phyloP scores from a whole-genome alignment of 2,888 invertebrate genomes.

The Rhorus exstirpatorius region DNA sequence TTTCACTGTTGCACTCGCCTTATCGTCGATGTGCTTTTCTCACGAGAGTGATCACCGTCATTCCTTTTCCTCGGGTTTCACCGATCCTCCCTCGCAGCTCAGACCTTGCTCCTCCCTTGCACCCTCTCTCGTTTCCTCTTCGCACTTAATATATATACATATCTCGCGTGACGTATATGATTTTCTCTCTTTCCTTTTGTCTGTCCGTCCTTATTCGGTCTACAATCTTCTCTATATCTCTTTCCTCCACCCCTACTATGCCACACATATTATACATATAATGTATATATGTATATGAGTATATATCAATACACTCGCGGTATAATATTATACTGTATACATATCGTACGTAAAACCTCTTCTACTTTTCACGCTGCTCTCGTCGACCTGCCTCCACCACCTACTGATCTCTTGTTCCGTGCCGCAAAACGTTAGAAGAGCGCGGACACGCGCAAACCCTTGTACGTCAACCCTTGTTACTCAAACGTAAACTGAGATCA shows the following conservation, averaged over 20 bases:
- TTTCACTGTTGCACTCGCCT: constrained; percentile 16
- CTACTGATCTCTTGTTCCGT: constrained; percentile 85
- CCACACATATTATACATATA: constrained; percentile 13
- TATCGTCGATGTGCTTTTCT: constrained; percentile 56
- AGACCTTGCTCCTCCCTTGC: constrained; percentile 9
- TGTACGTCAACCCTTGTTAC: constrained; percentile 9
- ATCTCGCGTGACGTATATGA: neutral
- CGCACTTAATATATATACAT: constrained; percentile 2
- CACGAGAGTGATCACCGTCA: constrained; percentile 32
- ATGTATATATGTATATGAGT: no score
- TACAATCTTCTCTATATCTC: constrained; percentile 29
- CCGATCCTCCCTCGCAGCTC: constrained; percentile 4
- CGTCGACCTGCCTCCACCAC: constrained; percentile 78
- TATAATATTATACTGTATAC: constrained; percentile 26
- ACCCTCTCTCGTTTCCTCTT: constrained; percentile 5
- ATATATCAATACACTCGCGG: neutral
- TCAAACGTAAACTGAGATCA: constrained; percentile 2
- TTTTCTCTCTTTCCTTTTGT: constrained; percentile 24
- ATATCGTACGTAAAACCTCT: constrained; percentile 50
- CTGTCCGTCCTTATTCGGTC: constrained; percentile 6
- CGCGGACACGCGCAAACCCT: constrained; percentile 75
- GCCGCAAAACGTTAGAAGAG: constrained; percentile 82
- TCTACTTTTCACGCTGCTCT: constrained; percentile 62
- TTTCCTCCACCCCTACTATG: neutral
- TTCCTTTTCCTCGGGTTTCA: constrained; percentile 27